Evolutionary conservation across 2,797 vertebrate genomes (phyloP).

Genomic region (Cetoscarus ocellatus): DNA sequence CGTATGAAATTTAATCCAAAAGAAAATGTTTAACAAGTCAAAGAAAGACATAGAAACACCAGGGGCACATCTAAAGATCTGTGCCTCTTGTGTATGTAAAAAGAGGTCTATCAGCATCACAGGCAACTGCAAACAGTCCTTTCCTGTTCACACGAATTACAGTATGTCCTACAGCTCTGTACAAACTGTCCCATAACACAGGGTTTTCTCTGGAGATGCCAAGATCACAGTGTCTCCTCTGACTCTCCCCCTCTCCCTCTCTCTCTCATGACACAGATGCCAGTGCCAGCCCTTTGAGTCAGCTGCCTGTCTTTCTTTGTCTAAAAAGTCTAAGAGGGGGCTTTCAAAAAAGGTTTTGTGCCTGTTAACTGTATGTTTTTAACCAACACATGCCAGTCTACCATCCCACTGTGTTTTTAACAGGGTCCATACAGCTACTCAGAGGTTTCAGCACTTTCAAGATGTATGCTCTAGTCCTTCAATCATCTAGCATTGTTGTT

Average conservation of each 20-base stretch:
- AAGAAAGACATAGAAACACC: background rate
- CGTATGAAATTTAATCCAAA: background rate
- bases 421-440: no score
- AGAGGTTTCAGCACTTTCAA: no score
- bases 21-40: background rate
- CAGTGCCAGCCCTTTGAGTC: slow-evolving; percentile 20
- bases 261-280: slow-evolving; percentile 29
- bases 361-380: no score
- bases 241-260: slow-evolving; percentile 11
- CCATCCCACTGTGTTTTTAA: no score
- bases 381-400: no score
- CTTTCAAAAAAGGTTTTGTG: background rate
- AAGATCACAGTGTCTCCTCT: slow-evolving; percentile 44
- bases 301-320: background rate
- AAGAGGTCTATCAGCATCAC: slow-evolving; percentile 19
- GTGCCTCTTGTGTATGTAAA: background rate
- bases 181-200: slow-evolving; percentile 55
- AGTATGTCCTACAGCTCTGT: slow-evolving; percentile 37
- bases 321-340: slow-evolving; percentile 2
- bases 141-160: slow-evolving; percentile 42
- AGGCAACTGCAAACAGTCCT: slow-evolving; percentile 28
- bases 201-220: slow-evolving; percentile 49
- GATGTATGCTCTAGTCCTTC: no score
- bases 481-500: no score
- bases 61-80: background rate